Evolutionary conservation across 2,888 invertebrate species (phyloP).

Genomic region (Campopleginae sp.): DNA sequence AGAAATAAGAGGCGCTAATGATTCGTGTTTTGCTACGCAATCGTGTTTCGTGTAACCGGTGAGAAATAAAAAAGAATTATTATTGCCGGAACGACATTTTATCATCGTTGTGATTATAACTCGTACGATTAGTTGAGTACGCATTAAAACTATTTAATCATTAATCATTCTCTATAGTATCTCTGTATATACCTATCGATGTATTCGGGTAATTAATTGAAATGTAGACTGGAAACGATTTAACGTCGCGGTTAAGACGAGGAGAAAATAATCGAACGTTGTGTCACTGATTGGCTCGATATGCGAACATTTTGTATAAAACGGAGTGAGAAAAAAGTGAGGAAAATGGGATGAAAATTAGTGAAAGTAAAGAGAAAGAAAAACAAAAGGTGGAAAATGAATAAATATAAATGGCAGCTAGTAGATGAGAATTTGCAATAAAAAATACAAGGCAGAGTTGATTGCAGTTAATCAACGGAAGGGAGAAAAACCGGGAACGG

Average conservation of each 20-base stretch:
- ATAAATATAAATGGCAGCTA: conserved; percentile 54
- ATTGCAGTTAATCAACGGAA: conserved; percentile 11
- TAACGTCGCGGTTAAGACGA: conserved; percentile 20
- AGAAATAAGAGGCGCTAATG: not conserved
- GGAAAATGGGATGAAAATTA: not conserved
- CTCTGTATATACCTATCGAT: conserved; percentile 81
- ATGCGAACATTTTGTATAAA: conserved; percentile 44
- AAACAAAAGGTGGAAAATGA: conserved; percentile 31
- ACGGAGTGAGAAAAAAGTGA: not conserved
- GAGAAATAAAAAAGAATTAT: conserved; percentile 17
- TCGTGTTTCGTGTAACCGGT: conserved; percentile 55
- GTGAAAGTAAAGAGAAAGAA: conserved; percentile 1
- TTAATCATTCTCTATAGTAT: conserved; percentile 81
- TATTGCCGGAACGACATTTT: conserved; percentile 74
- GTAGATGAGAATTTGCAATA: conserved; percentile 67
- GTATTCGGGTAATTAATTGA: conserved; percentile 80
- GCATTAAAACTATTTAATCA: conserved; percentile 81
- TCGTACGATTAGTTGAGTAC: conserved; percentile 80
- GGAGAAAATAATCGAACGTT: conserved; percentile 7
- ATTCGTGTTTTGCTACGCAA: conserved; percentile 1
- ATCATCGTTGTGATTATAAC: conserved; percentile 83
- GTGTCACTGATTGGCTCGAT: conserved; percentile 23
- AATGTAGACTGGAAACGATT: conserved; percentile 62
- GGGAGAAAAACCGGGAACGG: not conserved
- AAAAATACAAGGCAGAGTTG: conserved; percentile 43